Evolutionary conservation across 1,140 invertebrate species (phyloP), one percentile per base, ranked within the genome.

Genomic region (Diachasma alloeum): DNA sequence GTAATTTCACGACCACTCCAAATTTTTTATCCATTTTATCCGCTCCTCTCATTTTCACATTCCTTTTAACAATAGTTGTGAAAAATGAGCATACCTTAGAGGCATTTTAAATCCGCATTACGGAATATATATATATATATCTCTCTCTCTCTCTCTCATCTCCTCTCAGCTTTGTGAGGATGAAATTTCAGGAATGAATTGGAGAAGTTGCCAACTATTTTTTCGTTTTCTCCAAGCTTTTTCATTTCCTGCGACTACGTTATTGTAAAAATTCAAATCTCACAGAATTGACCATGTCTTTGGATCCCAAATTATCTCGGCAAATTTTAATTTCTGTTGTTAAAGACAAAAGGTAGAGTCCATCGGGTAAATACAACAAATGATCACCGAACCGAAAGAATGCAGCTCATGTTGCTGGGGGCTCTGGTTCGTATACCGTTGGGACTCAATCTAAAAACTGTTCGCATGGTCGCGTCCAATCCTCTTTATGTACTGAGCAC

Each of bases 391-490:
- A 63, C 59, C 24, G 59, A 63, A 11, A 63, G 22, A 31, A 63
- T 24, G 19, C 59, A 26, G 59, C 24, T 63, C 59, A 63, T 63
- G 59, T 63, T 26, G 59, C 59, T 63, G 19, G 19, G 19, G 19
- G 48, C 48, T 53, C 11, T 24, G 1, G 59, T 26, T 63, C 22
- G 19, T 63, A 63, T 31, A 63, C 59, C 24, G 24, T 63, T 63
- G 59, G 59, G 59, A 31, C 59, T 24, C 19, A 31, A 24, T 63
- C 59, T 63, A 31, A 31, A 63, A 63, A 63, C 22, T 63, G 19
- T 63, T 63, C 59, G 24, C 59, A 63, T 63, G 59, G 59, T 63
- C 59, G 59, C 59, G 19, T 63, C 24, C 59, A 63, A 63, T 63
- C 59, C 59, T 63, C 59, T 24, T 63, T 31, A 63, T 63, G 59